Evolutionary conservation across 2,888 invertebrate species (phyloP).

Genomic region (Caenorhabditis doughertyi): DNA sequence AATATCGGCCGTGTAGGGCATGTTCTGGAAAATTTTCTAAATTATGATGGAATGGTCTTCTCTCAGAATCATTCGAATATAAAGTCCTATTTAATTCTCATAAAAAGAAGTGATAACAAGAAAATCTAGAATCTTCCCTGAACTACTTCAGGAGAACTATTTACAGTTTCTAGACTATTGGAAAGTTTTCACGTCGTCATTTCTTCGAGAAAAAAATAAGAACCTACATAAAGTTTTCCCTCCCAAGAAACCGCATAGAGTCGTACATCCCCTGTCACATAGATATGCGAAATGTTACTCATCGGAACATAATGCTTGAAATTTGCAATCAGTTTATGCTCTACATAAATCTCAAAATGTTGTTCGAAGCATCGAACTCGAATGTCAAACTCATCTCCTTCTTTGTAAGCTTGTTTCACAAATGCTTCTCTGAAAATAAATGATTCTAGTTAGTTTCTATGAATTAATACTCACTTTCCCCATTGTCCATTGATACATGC

Average conservation of each 20-base stretch:
- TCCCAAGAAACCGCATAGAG: slow-evolving; percentile 79
- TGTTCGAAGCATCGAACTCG: slow-evolving; percentile 80
- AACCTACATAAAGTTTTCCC: slow-evolving; percentile 80
- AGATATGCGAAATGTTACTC: slow-evolving; percentile 75
- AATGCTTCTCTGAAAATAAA: slow-evolving; percentile 71
- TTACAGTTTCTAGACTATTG: no score
- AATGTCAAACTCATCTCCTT: slow-evolving; percentile 81
- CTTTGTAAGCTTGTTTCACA: slow-evolving; percentile 73
- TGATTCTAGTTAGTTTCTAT: no score
- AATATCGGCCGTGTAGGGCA: slow-evolving; percentile 82
- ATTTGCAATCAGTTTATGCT: slow-evolving; percentile 80
- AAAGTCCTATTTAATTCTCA: no score
- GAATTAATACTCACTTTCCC: slow-evolving; percentile 78
- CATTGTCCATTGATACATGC: slow-evolving; percentile 81
- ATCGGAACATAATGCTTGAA: slow-evolving; percentile 81
- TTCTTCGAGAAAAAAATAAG: not conserved
- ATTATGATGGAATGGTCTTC: not conserved
- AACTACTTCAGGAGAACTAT: no score
- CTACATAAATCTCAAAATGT: slow-evolving; percentile 80
- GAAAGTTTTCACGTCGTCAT: no score
- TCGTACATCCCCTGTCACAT: slow-evolving; percentile 78
- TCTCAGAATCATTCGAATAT: no score
- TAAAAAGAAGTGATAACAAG: no score
- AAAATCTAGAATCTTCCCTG: no score
- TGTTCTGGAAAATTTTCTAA: slow-evolving; percentile 67